phyloP scores from a whole-genome alignment of 64 coral and sea anemone genomes.

The Pocillopora damicornis region DNA sequence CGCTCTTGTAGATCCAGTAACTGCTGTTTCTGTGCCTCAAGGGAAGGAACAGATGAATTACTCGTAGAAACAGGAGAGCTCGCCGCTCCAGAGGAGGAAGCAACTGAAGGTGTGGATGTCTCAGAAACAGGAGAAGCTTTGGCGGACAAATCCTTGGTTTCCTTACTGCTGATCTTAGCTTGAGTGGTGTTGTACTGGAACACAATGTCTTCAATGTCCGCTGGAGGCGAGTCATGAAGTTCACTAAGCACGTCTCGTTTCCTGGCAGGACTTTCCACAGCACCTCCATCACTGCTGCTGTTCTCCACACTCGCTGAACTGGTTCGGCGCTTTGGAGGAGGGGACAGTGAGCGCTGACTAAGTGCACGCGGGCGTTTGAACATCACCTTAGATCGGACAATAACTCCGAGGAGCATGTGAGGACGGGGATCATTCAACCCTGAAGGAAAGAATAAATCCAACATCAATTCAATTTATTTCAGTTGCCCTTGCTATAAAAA shows the following conservation, averaged over 20 bases:
- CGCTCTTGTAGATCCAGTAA: conserved; percentile 63
- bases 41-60: conserved; percentile 23
- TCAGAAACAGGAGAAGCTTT: conserved; percentile 45
- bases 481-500: background rate
- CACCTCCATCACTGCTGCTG: conserved; percentile 51
- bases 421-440: conserved; percentile 94
- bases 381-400: conserved; percentile 70
- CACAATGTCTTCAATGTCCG: conserved; percentile 95
- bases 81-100: conserved; percentile 20
- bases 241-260: conserved; percentile 14
- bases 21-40: conserved; percentile 61
- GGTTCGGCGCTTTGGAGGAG: conserved; percentile 47
- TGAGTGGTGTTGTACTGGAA: conserved; percentile 87
- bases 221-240: conserved; percentile 78
- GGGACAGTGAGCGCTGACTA: conserved; percentile 52
- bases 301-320: conserved; percentile 33
- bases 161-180: conserved; percentile 33
- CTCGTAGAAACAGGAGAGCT: conserved; percentile 7
- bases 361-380: conserved; percentile 75
- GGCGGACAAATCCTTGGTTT: conserved; percentile 10
- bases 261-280: conserved; percentile 16
- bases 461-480: background rate
- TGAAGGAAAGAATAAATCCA: background rate
- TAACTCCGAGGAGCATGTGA: conserved; percentile 93
- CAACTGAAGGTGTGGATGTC: conserved; percentile 46